Evolutionary conservation across 2,888 invertebrate genomes (phyloP).

Genomic region (Plebejus argus): DNA sequence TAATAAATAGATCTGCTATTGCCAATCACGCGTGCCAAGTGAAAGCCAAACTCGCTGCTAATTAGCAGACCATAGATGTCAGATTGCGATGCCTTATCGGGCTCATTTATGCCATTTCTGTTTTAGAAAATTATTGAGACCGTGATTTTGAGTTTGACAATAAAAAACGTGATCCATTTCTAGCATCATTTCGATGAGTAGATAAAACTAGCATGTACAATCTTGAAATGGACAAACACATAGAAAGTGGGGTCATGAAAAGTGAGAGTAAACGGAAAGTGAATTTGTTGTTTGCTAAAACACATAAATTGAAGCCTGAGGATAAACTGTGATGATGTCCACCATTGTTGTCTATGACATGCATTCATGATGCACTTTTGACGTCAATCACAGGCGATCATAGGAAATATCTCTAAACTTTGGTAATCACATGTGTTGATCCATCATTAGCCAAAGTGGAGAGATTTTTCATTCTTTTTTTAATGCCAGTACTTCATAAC

Average conservation of each 20-base stretch:
- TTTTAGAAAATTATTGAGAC: too few species aligned
- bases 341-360: too few species aligned
- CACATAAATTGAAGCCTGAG: neutral
- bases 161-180: neutral
- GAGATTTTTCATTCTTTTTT: too few species aligned
- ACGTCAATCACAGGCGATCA: too few species aligned
- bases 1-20: neutral
- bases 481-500: too few species aligned
- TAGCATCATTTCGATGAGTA: neutral
- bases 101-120: neutral
- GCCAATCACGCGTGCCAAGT: conserved; percentile 23
- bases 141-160: neutral
- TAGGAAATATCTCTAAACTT: too few species aligned
- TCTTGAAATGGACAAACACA: conserved; percentile 6
- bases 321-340: too few species aligned
- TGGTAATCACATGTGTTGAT: too few species aligned
- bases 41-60: conserved; percentile 2
- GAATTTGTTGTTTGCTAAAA: conserved; percentile 20
- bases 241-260: conserved; percentile 52
- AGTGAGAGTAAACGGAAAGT: conserved; percentile 43
- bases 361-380: too few species aligned
- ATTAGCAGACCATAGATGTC: neutral
- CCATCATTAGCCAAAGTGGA: too few species aligned
- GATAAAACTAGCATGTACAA: neutral
- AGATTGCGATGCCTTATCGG: neutral